Conservation (phyloP, 2,888 invertebrate genomes). For the Pyrocoelia pectoralis region DNA sequence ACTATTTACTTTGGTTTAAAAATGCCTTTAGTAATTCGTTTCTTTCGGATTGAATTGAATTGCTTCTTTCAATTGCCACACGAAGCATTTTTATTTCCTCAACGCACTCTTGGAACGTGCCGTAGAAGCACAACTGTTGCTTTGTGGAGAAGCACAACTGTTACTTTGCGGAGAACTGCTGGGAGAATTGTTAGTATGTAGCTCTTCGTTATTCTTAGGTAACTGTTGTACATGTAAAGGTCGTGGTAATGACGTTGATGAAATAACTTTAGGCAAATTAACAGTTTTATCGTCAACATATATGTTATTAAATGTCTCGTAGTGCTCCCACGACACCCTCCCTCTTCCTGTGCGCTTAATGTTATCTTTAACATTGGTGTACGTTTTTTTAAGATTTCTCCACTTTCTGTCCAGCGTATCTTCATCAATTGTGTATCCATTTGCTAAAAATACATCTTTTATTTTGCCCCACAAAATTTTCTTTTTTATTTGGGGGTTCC, state of each 20-base stretch:
- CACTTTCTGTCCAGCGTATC: slow-evolving; percentile 2
- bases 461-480: not conserved
- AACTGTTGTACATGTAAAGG: too few species aligned
- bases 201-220: not conserved
- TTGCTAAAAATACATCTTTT: not conserved
- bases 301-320: not conserved
- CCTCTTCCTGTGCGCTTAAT: not conserved
- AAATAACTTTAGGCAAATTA: too few species aligned
- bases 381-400: slow-evolving; percentile 8
- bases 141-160: not conserved
- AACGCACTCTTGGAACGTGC: not conserved
- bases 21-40: not conserved
- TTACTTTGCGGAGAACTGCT: not conserved
- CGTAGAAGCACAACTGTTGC: not conserved
- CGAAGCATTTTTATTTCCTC: slow-evolving; percentile 3
- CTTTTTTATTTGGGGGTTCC: not conserved
- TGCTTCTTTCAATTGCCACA: not conserved
- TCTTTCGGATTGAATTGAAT: not conserved
- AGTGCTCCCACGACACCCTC: not conserved
- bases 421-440: not conserved
- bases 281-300: not conserved
- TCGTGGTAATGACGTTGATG: not conserved
- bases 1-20: slow-evolving; percentile 3
- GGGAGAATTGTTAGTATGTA: not conserved
- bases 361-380: slow-evolving; percentile 4